Evolutionary conservation across 2,797 vertebrate species (phyloP).

Genomic region (Microctenopoma lineatum): DNA sequence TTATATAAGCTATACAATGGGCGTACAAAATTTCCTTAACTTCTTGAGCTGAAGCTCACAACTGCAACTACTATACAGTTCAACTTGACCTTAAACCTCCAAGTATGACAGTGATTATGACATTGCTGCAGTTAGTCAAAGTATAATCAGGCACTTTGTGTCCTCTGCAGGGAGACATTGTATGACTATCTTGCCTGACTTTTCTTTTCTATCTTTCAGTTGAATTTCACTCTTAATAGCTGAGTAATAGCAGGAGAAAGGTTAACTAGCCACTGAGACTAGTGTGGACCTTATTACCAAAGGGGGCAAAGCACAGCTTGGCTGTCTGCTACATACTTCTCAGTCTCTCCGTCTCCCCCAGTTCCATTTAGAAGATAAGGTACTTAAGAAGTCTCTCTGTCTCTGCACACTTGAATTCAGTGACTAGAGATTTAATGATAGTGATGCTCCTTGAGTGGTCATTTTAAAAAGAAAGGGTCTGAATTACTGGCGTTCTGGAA

Average conservation of each 20-base stretch:
- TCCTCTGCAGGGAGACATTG: conserved; percentile 39
- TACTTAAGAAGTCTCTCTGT: background rate
- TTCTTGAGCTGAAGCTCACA: too few relatives aligned
- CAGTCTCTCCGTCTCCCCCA: background rate
- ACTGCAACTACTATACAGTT: too few relatives aligned
- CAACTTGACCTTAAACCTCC: conserved; percentile 10
- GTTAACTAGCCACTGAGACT: conserved; percentile 61
- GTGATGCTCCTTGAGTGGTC: background rate
- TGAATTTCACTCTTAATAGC: conserved; percentile 67
- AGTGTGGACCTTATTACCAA: conserved; percentile 60
- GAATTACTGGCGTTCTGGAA: background rate
- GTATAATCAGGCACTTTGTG: conserved; percentile 41
- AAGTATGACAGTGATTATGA: background rate
- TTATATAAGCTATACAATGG: background rate
- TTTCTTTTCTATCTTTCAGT: conserved; percentile 30
- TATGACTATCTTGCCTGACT: conserved; percentile 26
- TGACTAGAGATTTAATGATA: conserved; percentile 8
- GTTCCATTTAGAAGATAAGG: conserved; percentile 15
- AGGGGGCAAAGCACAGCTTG: conserved; percentile 38
- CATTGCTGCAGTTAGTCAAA: conserved; percentile 24
- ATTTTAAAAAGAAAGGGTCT: conserved; percentile 1
- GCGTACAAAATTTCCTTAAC: too few relatives aligned
- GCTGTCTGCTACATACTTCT: conserved; percentile 23
- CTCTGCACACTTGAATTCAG: conserved; percentile 5
- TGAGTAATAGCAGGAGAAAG: conserved; percentile 66